A percentile compares a stretch with the other conserved stretches of the same genome.
These are phyloP conservation scores for Geodia barretti DNA, from an alignment of 37 sponge, comb jelly and placozoan genomes.

Conservation along the genomic window DNA sequence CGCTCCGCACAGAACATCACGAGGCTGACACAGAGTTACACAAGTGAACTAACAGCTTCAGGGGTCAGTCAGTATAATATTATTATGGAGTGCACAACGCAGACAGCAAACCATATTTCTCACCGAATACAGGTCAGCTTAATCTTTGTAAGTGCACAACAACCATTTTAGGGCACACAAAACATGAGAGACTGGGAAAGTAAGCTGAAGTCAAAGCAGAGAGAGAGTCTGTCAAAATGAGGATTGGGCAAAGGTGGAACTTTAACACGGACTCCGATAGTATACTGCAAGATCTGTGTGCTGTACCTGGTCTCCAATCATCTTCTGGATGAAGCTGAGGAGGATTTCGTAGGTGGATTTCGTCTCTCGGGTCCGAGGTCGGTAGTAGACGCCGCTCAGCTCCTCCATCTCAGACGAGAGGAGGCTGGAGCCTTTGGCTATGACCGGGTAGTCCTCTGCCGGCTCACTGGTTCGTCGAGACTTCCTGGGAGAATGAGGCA, in stretches of 20 bases:
- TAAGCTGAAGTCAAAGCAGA: too few species aligned
- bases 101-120: too few species aligned
- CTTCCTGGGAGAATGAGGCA: not conserved
- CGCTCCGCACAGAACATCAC: conserved; percentile 97
- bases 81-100: too few species aligned
- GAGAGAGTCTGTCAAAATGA: too few species aligned
- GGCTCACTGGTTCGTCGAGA: conserved; percentile 11
- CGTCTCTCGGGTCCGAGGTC: conserved; percentile 83
- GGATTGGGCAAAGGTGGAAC: not conserved
- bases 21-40: conserved; percentile 20
- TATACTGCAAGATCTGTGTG: too few species aligned
- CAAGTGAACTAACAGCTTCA: not conserved
- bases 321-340: conserved; percentile 90
- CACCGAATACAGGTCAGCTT: too few species aligned
- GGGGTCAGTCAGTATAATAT: too few species aligned
- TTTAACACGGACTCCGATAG: conserved; percentile 90
- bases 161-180: not conserved
- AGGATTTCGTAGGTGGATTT: conserved; percentile 82
- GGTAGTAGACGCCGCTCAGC: conserved; percentile 67
- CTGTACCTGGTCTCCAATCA: conserved; percentile 87
- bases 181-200: too few species aligned
- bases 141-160: not conserved
- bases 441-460: conserved; percentile 1
- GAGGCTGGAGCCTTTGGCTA: conserved; percentile 35
- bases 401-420: conserved; percentile 72